Conservation (phyloP, 2,888 invertebrate species). For the Heliconius ismenius region DNA sequence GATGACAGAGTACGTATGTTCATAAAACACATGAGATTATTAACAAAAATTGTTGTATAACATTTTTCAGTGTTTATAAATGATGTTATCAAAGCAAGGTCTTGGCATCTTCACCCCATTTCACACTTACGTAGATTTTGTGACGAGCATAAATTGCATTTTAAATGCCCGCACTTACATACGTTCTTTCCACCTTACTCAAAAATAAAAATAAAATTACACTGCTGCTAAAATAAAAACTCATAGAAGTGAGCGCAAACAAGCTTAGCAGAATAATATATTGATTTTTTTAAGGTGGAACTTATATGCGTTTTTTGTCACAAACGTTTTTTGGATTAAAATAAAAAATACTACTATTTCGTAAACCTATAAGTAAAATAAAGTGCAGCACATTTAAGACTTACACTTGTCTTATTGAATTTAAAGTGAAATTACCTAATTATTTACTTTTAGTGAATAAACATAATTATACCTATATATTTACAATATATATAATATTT, state of each 20-base stretch:
- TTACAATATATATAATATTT: too few relatives aligned
- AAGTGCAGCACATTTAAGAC: too few relatives aligned
- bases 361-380: too few relatives aligned
- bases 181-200: conserved; percentile 2
- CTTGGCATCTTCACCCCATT: conserved; percentile 25
- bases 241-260: neutral
- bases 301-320: too few relatives aligned
- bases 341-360: too few relatives aligned
- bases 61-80: conserved; percentile 13
- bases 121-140: conserved; percentile 25
- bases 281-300: neutral
- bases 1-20: neutral
- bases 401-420: too few relatives aligned
- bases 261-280: neutral
- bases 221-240: neutral
- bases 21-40: neutral
- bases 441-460: too few relatives aligned
- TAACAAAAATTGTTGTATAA: neutral
- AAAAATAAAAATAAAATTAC: neutral
- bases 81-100: conserved; percentile 13
- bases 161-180: conserved; percentile 3
- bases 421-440: too few relatives aligned
- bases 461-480: too few relatives aligned
- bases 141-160: conserved; percentile 3
- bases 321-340: too few relatives aligned